These are phyloP conservation scores for Chrysomallon squamiferum DNA, from an alignment of 1,140 invertebrate species.

Conservation along the genomic window DNA sequence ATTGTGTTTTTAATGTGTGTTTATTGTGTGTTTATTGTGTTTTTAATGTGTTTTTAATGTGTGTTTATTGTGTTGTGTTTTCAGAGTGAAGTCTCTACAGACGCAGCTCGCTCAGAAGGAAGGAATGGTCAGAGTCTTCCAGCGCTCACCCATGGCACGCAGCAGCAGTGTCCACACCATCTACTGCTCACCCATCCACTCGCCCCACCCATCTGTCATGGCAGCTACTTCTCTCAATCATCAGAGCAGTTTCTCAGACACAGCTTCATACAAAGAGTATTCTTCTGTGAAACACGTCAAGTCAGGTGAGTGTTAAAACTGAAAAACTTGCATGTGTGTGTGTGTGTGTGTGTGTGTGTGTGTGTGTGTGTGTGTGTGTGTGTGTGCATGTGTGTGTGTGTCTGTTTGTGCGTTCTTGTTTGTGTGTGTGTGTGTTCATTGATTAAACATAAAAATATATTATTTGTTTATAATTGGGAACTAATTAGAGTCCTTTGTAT, in stretches of 20 bases:
- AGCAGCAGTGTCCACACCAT: slow-evolving; percentile 45
- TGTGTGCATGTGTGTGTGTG: no score
- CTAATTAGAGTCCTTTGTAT: no score
- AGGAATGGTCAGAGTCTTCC: slow-evolving; percentile 87
- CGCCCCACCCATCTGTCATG: slow-evolving; percentile 44
- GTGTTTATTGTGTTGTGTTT: slow-evolving; percentile 12
- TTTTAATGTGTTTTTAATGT: no score
- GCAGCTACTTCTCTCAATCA: slow-evolving; percentile 27
- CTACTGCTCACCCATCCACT: slow-evolving; percentile 46
- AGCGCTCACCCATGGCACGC: slow-evolving; percentile 63
- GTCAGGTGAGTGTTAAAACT: slow-evolving; percentile 29
- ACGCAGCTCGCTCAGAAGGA: slow-evolving; percentile 86
- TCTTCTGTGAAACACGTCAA: slow-evolving; percentile 38
- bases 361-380: no score
- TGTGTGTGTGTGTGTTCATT: no score
- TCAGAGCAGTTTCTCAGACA: slow-evolving; percentile 15
- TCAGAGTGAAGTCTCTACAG: slow-evolving; percentile 84
- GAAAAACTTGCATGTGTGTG: not conserved
- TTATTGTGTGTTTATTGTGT: no score
- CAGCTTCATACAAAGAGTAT: slow-evolving; percentile 24
- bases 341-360: not conserved
- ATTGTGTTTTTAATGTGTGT: no score
- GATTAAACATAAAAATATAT: no score
- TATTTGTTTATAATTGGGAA: no score
- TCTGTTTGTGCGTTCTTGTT: no score